Evolutionary conservation across 2,113 vertebrate genomes (phyloP).

Genomic region (Ammodytes dubius): DNA sequence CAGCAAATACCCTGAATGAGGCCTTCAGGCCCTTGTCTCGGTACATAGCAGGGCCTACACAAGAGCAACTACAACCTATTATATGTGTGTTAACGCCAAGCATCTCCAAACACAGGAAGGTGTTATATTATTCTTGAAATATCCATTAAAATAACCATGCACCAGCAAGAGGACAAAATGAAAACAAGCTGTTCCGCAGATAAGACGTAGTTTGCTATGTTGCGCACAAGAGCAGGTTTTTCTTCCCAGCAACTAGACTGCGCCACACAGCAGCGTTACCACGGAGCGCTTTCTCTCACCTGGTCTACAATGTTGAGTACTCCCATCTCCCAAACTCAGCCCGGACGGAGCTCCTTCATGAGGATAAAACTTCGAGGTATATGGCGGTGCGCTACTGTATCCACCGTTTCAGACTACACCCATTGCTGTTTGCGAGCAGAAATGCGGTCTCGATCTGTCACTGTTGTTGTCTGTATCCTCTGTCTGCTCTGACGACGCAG

Average conservation of each 20-base stretch:
- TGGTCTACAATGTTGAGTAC: slow-evolving; percentile 95
- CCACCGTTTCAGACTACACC: slow-evolving; percentile 75
- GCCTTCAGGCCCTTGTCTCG: slow-evolving; percentile 60
- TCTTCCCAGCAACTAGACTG: slow-evolving; percentile 78
- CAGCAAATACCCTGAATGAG: slow-evolving; percentile 67
- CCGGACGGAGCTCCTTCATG: slow-evolving; percentile 94
- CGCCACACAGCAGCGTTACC: slow-evolving; percentile 58
- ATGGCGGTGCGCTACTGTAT: slow-evolving; percentile 71
- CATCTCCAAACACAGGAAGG: accelerated
- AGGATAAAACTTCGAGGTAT: slow-evolving; percentile 83
- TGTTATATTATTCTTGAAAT: accelerated
- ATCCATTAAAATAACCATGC: neutral
- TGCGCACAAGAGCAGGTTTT: slow-evolving; percentile 66
- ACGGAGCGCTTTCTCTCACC: slow-evolving; percentile 81
- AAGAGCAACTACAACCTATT: neutral
- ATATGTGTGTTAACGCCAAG: neutral
- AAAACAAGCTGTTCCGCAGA: neutral
- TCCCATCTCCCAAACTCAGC: slow-evolving; percentile 94
- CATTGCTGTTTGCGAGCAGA: slow-evolving; percentile 72
- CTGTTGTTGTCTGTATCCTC: slow-evolving; percentile 83
- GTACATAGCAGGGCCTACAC: slow-evolving; percentile 52
- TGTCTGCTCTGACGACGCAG: slow-evolving; percentile 73
- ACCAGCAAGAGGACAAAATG: neutral
- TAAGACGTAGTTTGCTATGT: slow-evolving; percentile 19
- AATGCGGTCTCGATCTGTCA: slow-evolving; percentile 75